These are phyloP conservation scores for Alentia gelatinosa DNA, from an alignment of 2,888 invertebrate genomes.

Conservation along the genomic window DNA sequence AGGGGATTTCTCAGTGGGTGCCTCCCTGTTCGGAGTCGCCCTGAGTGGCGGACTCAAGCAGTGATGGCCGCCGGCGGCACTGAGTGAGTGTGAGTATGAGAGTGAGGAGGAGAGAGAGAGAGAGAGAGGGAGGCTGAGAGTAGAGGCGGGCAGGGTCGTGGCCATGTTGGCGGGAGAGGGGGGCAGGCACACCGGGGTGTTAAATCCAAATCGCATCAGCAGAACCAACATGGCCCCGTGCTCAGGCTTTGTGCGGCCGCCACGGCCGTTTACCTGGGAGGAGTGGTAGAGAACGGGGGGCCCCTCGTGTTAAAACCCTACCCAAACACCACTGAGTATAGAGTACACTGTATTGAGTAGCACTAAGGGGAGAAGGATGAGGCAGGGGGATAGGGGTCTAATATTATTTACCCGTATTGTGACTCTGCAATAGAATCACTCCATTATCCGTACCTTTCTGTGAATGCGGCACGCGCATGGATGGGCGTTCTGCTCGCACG, in stretches of 20 bases:
- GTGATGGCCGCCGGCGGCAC: neutral
- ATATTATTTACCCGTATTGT: too few relatives aligned
- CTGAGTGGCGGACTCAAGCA: neutral
- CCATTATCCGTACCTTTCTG: too few relatives aligned
- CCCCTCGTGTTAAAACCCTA: too few relatives aligned
- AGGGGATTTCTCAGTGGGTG: too few relatives aligned
- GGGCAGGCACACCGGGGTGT: neutral
- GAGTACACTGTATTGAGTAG: too few relatives aligned
- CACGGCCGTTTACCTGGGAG: neutral
- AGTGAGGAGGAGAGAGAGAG: neutral
- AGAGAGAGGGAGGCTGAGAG: neutral
- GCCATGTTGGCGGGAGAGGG: neutral
- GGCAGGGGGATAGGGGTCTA: too few relatives aligned
- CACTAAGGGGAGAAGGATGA: too few relatives aligned
- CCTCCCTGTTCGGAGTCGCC: neutral
- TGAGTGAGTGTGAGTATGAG: neutral
- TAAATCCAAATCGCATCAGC: neutral
- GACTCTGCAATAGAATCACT: too few relatives aligned
- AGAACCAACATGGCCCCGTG: neutral
- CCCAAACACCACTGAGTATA: too few relatives aligned
- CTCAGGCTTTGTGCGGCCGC: neutral
- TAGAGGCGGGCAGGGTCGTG: too few relatives aligned
- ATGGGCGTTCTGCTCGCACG: too few relatives aligned
- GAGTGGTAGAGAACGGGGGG: neutral
- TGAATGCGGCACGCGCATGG: too few relatives aligned